Evolutionary conservation across 2,113 vertebrate species (phyloP).

Genomic region (Pluvialis apricaria): DNA sequence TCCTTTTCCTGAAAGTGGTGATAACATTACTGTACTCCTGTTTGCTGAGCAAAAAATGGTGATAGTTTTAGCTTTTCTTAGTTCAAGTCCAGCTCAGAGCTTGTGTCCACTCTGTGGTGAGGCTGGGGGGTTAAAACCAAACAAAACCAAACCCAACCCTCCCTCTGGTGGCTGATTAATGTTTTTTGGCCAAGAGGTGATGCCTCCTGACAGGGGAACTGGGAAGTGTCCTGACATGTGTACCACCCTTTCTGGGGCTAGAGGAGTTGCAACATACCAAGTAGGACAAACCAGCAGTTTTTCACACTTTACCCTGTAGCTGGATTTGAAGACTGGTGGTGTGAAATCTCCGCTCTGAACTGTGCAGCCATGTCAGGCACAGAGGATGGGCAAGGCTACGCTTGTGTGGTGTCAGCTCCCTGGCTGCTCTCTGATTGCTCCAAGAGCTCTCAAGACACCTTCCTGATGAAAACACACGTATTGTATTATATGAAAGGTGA

Average conservation of each 20-base stretch:
- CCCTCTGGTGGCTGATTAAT: not conserved
- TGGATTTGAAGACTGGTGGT: not conserved
- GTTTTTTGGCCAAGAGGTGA: not conserved
- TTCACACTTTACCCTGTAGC: not conserved
- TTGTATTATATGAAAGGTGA: not conserved
- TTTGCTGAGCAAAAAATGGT: not conserved
- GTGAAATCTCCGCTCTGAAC: not conserved
- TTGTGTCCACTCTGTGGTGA: not conserved
- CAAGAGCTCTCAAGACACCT: not conserved
- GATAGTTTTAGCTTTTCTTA: not conserved
- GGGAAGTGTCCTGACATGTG: not conserved
- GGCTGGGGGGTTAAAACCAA: not conserved
- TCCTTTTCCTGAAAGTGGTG: not conserved
- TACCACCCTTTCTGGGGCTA: not conserved
- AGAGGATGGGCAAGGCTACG: rapidly evolving
- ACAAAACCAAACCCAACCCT: not conserved
- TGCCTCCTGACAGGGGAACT: not conserved
- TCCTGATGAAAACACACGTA: not conserved
- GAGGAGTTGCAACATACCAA: not conserved
- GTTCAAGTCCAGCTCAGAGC: not conserved
- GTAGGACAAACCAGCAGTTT: not conserved
- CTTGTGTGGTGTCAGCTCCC: not conserved
- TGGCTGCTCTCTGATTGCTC: not conserved
- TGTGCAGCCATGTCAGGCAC: not conserved
- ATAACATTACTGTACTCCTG: not conserved